Base-by-base conservation (phyloP, 1,140 invertebrate genomes). In the Halesus radiatus region DNA sequence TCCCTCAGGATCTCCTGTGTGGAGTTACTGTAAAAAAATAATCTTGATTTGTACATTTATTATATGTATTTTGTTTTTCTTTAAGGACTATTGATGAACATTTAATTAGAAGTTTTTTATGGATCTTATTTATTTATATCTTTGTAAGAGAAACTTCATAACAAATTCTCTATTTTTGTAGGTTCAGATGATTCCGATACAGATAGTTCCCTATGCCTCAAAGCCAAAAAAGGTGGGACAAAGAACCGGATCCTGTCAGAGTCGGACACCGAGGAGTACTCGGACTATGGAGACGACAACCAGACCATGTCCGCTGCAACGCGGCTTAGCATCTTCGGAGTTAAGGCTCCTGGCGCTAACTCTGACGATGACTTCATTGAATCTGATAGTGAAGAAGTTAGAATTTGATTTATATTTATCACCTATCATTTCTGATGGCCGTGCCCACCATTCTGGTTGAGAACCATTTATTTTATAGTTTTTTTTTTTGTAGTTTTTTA, bases 331-430 rank as follows among this genome's bases (percentile, higher is more conserved):
- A 90, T 90, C 37, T 88, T 88, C 85, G 89, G 89, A 18, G 79
- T 88, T 6, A 84, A 88, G 80, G 86, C 87, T 0, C 87, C 87
- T 23, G 86, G 86, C 37, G 85, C 86, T 78, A 85, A 86, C 1
- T 88, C 86, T 83, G 88, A 89, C 53, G 88, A 90, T 70, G 88
- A 89, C 78, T 88, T 86, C 76, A 89, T 89, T 74, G 84, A 88
- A 72, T 88, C 88, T 76, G 89, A 89, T 84, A 84, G 87, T 80
- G 89, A 89, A 85, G 85, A 87, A 82, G 88, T 89, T 84, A 88
- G 87, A 50, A 68, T 68, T 10, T 15, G 4, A 60, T 87, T 82
- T 78, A 29, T 45, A 66, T 64, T 66, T 66, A 22, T 66, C 53
- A n/a, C 3, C 22, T 64, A 50, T 45, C 22, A 72, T 52, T 72